Evolutionary conservation across 1,140 invertebrate genomes (phyloP), one percentile per base, ranked within the genome.

Genomic region (Euwallacea fornicatus): DNA sequence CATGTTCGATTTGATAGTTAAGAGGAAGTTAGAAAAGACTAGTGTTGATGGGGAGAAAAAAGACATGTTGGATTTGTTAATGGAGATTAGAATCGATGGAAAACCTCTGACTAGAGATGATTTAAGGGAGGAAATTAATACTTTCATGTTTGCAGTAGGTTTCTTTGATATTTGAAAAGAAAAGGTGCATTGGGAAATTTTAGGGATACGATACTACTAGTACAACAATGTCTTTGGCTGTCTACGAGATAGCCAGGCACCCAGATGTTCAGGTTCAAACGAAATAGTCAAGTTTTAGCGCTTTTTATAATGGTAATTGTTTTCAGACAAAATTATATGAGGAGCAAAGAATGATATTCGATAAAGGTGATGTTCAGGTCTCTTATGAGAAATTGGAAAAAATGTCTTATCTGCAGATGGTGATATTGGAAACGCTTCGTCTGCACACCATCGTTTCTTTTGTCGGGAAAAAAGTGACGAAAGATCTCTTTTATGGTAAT

Each of bases 151-250:
- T 63, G 71, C 65, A 7, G 71, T 68, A 62, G 68, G 59, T 63
- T 50, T 63, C 4, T 69, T 16, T 13, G n/a, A 0, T 53, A 42
- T 41, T 41, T 21, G 7, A 13, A 56, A 67, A 8, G 16, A 55
- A 16, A 6, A 59, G 4, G 7, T 33, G 6, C 15, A 9, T 63
- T 10, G 61, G 6, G 13, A 55, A 2, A 55, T 69, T 72, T 74
- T 68, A 78, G 76, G 85, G 85, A 0, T 91, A 93, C 76, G 92
- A 93, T 76, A 93, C 91, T 11, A 91, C 89, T 6, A 85, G 88
- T 15, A 83, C 86, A 33, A 85, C 80, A 11, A 77, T 90, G 11
- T 82, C 79, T 46, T 91, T 87, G 79, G 78, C 84, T 0, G 76
- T 91, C 7, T 84, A 87, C 76, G 74, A 87, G 16, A 73, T 92